A percentile compares a stretch with the other conserved stretches of the same genome.
Conservation (phyloP, 2,888 invertebrate species). For the Microplitis manilae region DNA sequence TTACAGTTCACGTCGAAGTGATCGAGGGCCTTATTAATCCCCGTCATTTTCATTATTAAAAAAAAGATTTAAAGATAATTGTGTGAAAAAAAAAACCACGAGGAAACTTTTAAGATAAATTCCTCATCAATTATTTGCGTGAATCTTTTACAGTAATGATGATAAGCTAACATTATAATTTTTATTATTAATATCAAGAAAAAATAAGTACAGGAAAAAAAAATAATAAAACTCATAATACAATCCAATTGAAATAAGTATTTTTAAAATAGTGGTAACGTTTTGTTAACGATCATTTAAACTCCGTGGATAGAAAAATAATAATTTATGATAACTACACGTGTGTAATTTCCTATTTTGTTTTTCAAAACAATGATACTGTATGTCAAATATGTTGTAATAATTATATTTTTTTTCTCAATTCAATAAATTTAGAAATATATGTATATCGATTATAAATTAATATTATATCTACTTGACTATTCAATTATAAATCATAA, state of each 20-base stretch:
- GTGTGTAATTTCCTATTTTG: not conserved
- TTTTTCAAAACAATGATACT: not conserved
- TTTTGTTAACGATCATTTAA: not conserved
- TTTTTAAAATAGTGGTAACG: not conserved
- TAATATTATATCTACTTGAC: not conserved
- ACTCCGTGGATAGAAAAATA: not conserved
- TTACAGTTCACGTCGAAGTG: not conserved
- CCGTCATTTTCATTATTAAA: not conserved
- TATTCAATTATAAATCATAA: not conserved
- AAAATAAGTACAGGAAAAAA: not conserved
- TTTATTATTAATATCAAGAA: not conserved
- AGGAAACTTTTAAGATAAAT: not conserved
- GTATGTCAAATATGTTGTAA: not conserved
- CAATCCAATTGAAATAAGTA: not conserved
- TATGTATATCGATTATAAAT: not conserved
- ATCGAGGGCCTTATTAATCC: not conserved
- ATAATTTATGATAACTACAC: not conserved
- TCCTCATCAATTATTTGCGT: not conserved
- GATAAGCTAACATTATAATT: not conserved
- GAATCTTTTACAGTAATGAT: not conserved
- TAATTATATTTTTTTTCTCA: not conserved
- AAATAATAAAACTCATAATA: not conserved
- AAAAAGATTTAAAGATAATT: not conserved
- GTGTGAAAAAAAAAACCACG: not conserved
- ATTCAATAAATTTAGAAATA: not conserved